Evolutionary conservation across 92 coral and sea anemone species (phyloP).

Genomic region (Heteractis magnifica): DNA sequence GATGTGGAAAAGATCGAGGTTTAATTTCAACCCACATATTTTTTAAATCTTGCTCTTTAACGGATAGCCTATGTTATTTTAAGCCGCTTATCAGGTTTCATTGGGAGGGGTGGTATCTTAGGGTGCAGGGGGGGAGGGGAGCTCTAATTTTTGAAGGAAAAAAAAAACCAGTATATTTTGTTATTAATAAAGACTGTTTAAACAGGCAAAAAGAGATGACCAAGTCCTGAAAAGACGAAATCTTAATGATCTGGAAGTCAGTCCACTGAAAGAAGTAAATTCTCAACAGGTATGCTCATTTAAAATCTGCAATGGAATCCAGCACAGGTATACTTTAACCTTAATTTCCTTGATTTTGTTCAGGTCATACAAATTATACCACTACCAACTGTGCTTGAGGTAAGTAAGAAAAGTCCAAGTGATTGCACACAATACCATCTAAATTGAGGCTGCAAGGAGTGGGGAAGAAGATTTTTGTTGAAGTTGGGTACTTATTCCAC

Average conservation of each 20-base stretch:
- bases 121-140: neutral
- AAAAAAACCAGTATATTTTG: too few relatives aligned
- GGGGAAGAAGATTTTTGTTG: too few relatives aligned
- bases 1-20: neutral
- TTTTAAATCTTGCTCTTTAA: neutral
- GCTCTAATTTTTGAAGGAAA: neutral
- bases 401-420: neutral
- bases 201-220: constrained; percentile 74
- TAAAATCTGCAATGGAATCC: neutral
- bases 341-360: neutral
- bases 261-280: constrained; percentile 80
- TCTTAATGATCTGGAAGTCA: constrained; percentile 57
- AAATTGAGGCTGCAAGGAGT: too few relatives aligned
- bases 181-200: neutral
- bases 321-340: neutral
- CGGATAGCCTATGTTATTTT: neutral
- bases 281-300: constrained; percentile 35
- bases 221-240: constrained; percentile 80
- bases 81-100: neutral
- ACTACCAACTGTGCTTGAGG: constrained; percentile 59
- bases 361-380: constrained; percentile 51
- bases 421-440: too few relatives aligned
- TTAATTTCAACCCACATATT: neutral
- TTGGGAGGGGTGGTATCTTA: neutral
- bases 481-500: too few relatives aligned